A percentile compares a stretch with the other conserved stretches of the same genome.
phyloP scores from a whole-genome alignment of 2,888 invertebrate species.

The Drosophila mulleri region DNA sequence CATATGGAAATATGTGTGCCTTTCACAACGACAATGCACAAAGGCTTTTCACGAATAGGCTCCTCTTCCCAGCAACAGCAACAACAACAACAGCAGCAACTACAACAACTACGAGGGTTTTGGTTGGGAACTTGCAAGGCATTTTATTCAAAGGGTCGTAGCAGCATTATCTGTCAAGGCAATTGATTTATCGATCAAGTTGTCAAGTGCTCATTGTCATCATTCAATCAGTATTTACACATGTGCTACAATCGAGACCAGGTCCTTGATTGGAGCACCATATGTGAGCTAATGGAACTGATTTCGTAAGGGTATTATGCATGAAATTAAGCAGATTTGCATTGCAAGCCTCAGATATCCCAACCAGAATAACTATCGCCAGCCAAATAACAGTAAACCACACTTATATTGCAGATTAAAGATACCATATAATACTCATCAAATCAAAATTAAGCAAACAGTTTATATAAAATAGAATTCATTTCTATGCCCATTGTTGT shows the following conservation, averaged over 20 bases:
- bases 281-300: conserved; percentile 10
- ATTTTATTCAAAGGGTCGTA: conserved; percentile 68
- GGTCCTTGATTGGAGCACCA: conserved; percentile 18
- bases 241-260: conserved; percentile 56
- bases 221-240: conserved; percentile 73
- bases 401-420: not conserved
- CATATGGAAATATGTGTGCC: conserved; percentile 29
- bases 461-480: not conserved
- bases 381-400: not conserved
- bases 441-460: not conserved
- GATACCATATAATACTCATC: not conserved
- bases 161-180: conserved; percentile 66
- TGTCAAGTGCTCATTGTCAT: conserved; percentile 78
- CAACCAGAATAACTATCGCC: not conserved
- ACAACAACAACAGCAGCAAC: conserved; percentile 15
- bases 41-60: conserved; percentile 37
- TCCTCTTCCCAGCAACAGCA: conserved; percentile 6
- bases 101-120: conserved; percentile 22
- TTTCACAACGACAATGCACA: conserved; percentile 31
- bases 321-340: conserved; percentile 8
- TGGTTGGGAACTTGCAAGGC: conserved; percentile 14
- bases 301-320: not conserved
- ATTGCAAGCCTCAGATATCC: conserved; percentile 1
- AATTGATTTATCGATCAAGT: conserved; percentile 82
- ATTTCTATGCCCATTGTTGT: not conserved